Evolutionary conservation across 2,888 invertebrate species (phyloP).

Genomic region (Auanema freiburgensis): DNA sequence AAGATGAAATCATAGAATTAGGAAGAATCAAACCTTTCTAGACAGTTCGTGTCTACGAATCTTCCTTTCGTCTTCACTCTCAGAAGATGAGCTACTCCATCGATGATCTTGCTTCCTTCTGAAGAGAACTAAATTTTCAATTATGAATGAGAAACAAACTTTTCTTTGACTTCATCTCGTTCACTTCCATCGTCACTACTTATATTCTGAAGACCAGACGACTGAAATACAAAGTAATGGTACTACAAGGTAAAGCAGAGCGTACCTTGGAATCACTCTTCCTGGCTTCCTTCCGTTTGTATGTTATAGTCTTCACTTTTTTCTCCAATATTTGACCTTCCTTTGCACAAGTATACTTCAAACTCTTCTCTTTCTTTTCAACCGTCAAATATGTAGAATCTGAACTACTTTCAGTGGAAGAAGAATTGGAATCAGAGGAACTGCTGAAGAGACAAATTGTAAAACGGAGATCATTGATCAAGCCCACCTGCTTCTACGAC

Average conservation of each 20-base stretch:
- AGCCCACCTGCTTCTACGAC: constrained; percentile 2
- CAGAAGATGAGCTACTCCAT: constrained; percentile 16
- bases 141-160: too few species aligned
- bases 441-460: constrained; percentile 3
- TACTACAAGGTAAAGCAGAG: not conserved
- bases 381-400: constrained; percentile 11
- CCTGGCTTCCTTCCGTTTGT: not conserved
- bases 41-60: constrained; percentile 2
- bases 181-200: not conserved
- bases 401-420: constrained; percentile 7
- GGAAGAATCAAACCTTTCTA: too few species aligned
- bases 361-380: constrained; percentile 16
- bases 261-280: not conserved
- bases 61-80: constrained; percentile 8
- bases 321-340: not conserved
- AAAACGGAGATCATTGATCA: not conserved
- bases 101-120: constrained; percentile 7
- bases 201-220: not conserved
- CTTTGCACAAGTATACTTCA: not conserved
- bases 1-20: too few species aligned
- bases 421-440: constrained; percentile 5
- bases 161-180: not conserved
- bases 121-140: too few species aligned
- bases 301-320: too few species aligned
- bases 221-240: not conserved